Base-by-base conservation (phyloP, 2,113 vertebrate genomes). In the Apodemus speciosus region DNA sequence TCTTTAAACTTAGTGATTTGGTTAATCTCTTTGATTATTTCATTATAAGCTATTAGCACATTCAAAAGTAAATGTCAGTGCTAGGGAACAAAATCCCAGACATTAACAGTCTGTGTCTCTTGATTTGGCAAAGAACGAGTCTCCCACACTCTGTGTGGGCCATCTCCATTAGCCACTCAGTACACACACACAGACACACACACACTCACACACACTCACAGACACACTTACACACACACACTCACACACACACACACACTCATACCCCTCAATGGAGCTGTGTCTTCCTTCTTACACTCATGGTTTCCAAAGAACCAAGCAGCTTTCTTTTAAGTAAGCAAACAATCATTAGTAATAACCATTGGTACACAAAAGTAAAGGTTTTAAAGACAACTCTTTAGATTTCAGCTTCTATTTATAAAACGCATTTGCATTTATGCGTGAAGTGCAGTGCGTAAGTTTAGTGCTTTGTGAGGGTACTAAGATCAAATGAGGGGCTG, bases 1-100 rank as follows among this genome's bases (percentile, higher is more conserved):
- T 92, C 90, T 77, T 58, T 66, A 77, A 89, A 84, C 30, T 69
- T 75, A 9, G 64, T 87, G 43, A 73, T 64, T 93, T 72, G 35
- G n/a, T 92, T 92, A 88, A 58, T 76, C 40, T 83, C 51, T 85
- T 85, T 68, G 38, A 40, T 56, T 73, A 27, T 49, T 85, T 85
- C 73, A 40, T 86, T 49, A 77, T n/a, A 83, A 75, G 35, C 51
- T 88, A 79, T 53, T 83, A 91, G 2, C 73, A 79, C 13, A 85
- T 14, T 2, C 9, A 87, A 76, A 85, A 81, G 53, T 68, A 80
- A 80, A 88, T 21, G 64, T 75, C 38, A 80, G n/a, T 9, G 15
- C 49, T 35, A 32, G 58, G 58, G 32, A 90, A 73, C 21, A 85
- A 80, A 73, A 21, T 6, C 35, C 9, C 53, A 75, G 80, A 73